Evolutionary conservation across 1,140 invertebrate species (phyloP), one percentile per base, ranked within the genome.

Genomic region (Lucilia cuprina): DNA sequence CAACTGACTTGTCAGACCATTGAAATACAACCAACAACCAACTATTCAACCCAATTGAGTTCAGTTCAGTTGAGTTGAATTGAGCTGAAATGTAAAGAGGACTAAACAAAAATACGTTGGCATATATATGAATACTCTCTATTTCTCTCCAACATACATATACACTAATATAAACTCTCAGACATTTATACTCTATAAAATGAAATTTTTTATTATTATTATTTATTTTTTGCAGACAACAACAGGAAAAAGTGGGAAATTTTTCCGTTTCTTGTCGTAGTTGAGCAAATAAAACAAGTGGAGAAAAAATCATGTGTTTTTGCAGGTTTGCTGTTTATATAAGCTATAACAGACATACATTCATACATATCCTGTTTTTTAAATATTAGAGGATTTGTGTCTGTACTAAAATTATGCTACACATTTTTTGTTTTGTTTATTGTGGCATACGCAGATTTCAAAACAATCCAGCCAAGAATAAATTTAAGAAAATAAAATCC

Each of bases 1-100:
- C 41, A 80, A 80, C 77, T 80, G 77, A 80, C 41, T 80, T 80
- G 77, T 49, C 77, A 80, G 77, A 49, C 47, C 77, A 80, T 80
- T 80, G 77, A 80, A 80, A 80, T 80, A 49, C 47, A 49, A 49
- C 65, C 77, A 80, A 80, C 77, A 80, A 70, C 65, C 65, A 70
- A 70, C n/a, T n/a, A 70, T 70, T 19, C 77, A 80, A 80, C 77
- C 65, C 65, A 70, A 70, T 70, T 70, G 65, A 70, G 65, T 70
- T 70, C 65, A 70, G 65, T 70, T 70, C 65, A 70, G 65, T 70
- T 70, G n/a, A 70, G 65, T 70, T 21, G 65, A 21, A 80, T 80
- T 21, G 25, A 80, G 77, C 41, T 49, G 19, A 50, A 17, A 50
- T n/a, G 47, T 17, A 50, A 47, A 50, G 19, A 80, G 17, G 13